Conservation (phyloP, 2,113 vertebrate genomes). For the Reinhardtius hippoglossoides region DNA sequence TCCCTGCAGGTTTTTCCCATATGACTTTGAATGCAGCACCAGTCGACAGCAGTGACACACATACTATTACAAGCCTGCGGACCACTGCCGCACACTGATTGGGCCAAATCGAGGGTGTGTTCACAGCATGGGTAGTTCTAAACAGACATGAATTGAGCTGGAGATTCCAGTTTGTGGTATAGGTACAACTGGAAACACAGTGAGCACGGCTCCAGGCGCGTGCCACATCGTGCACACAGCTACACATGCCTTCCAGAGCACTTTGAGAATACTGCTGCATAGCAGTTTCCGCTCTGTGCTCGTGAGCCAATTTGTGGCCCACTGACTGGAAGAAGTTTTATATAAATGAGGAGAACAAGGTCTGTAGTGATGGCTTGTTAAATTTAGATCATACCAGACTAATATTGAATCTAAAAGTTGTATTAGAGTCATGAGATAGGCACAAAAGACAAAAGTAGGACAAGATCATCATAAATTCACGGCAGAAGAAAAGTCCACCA, state of each 20-base stretch:
- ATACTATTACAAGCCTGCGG: constrained; percentile 75
- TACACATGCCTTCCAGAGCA: constrained; percentile 26
- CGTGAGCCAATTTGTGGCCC: constrained; percentile 49
- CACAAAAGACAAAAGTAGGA: constrained; percentile 15
- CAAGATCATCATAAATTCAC: constrained; percentile 42
- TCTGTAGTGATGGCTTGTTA: constrained; percentile 27
- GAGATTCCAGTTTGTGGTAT: constrained; percentile 75
- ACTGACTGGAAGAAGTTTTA: constrained; percentile 45
- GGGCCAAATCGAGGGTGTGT: constrained; percentile 83
- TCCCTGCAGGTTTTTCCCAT: constrained; percentile 38
- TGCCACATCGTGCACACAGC: constrained; percentile 43
- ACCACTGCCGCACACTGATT: constrained; percentile 72
- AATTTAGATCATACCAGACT: constrained; percentile 9
- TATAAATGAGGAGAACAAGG: constrained; percentile 17
- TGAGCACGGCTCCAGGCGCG: constrained; percentile 56
- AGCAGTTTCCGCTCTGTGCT: constrained; percentile 61
- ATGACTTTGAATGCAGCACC: constrained; percentile 58
- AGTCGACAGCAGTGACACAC: constrained; percentile 70
- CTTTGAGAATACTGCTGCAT: constrained; percentile 59
- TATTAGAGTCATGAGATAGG: neutral
- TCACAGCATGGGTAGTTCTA: constrained; percentile 73
- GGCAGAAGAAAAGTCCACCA: constrained; percentile 24
- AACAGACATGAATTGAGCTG: constrained; percentile 79
- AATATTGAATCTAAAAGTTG: constrained; percentile 3
- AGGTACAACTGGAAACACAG: constrained; percentile 58